Evolutionary conservation across 2,113 vertebrate genomes (phyloP), one percentile per base, ranked within the genome.

Genomic region (Cebidichthys violaceus): DNA sequence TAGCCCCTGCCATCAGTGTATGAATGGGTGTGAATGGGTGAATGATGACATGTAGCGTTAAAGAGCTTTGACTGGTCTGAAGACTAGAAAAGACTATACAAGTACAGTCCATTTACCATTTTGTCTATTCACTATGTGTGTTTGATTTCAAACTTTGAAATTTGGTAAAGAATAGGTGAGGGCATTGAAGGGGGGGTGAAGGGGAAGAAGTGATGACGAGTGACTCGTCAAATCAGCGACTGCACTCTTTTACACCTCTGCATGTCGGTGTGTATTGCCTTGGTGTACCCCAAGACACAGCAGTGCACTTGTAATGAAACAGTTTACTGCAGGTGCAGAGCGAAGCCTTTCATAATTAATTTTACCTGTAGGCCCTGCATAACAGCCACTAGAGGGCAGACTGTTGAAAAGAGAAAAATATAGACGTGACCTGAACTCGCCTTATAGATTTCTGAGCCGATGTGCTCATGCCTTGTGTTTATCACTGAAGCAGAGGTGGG

Each of bases 41-140:
- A 31, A 33, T 33, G 31, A 33, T 33, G 31, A 33, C 31, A 33
- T 33, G 3, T 33, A n/a, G n/a, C n/a, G 31, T 33, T 33, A 33
- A 33, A 33, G 33, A 4, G 33, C 33, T 33, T 33, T 33, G 33
- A 33, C 33, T 33, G 4, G 6, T 33, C 33, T 4, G 5, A 33
- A 33, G 33, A 33, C 33, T 33, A 33, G 33, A 33, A 33, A 33
- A 33, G 33, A 33, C 33, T 6, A 6, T 33, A 33, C 33, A 33
- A 33, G 33, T 33, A 33, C 33, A 33, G 33, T 33, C 33, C 33
- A 33, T 33, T 33, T 33, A 33, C 4, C 33, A 33, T 86, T 87
- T 73, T 82, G 86, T 90, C 86, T 39, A 88, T 90, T 86, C 70
- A 82, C 91, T 88, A 90, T 79, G 84, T 14, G 39, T 41, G 41